These are phyloP conservation scores for Xylocampa areola DNA, from an alignment of 2,888 invertebrate species.

Conservation along the genomic window DNA sequence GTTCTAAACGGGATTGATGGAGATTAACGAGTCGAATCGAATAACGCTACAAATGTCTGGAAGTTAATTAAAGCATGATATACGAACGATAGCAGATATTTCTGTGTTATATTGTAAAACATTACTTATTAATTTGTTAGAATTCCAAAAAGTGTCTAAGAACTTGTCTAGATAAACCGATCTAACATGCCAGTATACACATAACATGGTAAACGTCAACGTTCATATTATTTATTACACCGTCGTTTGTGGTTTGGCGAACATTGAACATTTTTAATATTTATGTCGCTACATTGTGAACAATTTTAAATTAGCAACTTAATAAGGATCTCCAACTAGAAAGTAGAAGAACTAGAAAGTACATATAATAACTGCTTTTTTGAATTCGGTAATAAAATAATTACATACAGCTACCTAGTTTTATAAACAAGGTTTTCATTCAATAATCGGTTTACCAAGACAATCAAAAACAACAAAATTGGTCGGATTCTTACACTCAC, in stretches of 20 bases:
- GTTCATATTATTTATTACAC: conserved; percentile 32
- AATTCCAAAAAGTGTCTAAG: conserved; percentile 56
- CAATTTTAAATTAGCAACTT: neutral
- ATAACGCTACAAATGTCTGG: conserved; percentile 41
- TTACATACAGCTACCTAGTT: too few species aligned
- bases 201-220: conserved; percentile 24
- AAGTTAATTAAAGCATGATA: conserved; percentile 45
- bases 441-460: conserved; percentile 46
- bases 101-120: conserved; percentile 28
- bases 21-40: conserved; percentile 57
- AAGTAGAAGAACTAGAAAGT: too few species aligned
- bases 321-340: neutral
- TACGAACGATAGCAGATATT: conserved; percentile 25
- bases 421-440: too few species aligned
- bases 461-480: conserved; percentile 75
- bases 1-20: conserved; percentile 49
- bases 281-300: neutral
- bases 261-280: conserved; percentile 9
- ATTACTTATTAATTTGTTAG: conserved; percentile 36
- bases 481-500: conserved; percentile 94
- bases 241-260: conserved; percentile 15
- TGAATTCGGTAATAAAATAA: too few species aligned
- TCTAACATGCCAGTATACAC: conserved; percentile 34
- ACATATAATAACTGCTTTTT: too few species aligned
- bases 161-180: conserved; percentile 61